Conservation (phyloP, 2,888 invertebrate species). For the Caenorhabditis sp. region DNA sequence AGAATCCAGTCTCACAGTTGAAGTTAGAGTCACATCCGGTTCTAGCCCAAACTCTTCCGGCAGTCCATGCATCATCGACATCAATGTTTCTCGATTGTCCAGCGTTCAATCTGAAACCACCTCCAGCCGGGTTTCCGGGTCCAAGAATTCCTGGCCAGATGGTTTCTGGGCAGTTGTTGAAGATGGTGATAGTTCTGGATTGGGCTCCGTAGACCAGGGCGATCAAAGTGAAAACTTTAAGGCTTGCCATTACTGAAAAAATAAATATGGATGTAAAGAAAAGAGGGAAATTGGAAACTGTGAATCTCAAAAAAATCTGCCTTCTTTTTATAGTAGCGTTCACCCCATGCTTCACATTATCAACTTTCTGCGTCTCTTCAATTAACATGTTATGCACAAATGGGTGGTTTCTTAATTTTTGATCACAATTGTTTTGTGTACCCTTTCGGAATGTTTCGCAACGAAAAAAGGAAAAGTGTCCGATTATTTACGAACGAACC, state of each 20-base stretch:
- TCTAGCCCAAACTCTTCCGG: slow-evolving; percentile 61
- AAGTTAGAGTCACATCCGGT: slow-evolving; percentile 57
- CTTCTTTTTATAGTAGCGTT: background rate
- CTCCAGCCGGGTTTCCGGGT: slow-evolving; percentile 42
- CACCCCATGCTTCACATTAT: background rate
- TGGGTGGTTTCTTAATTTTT: background rate
- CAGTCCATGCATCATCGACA: slow-evolving; percentile 58
- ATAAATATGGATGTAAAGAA: background rate
- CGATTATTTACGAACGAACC: too few species aligned
- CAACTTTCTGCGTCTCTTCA: background rate
- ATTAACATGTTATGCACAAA: too few species aligned
- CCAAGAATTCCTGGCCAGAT: slow-evolving; percentile 65
- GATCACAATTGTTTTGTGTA: slow-evolving; percentile 1
- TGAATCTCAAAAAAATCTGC: background rate
- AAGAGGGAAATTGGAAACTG: too few species aligned
- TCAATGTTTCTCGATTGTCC: slow-evolving; percentile 40
- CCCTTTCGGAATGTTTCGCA: background rate
- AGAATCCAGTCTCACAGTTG: slow-evolving; percentile 64
- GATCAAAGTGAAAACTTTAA: background rate
- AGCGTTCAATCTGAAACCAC: slow-evolving; percentile 54
- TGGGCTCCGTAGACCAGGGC: slow-evolving; percentile 10
- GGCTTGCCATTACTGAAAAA: background rate
- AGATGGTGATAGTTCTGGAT: slow-evolving; percentile 33
- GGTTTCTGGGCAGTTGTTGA: slow-evolving; percentile 60
- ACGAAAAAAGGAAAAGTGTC: background rate